These are phyloP conservation scores for Orthosia incerta DNA, from an alignment of 2,888 invertebrate species.

Conservation along the genomic window DNA sequence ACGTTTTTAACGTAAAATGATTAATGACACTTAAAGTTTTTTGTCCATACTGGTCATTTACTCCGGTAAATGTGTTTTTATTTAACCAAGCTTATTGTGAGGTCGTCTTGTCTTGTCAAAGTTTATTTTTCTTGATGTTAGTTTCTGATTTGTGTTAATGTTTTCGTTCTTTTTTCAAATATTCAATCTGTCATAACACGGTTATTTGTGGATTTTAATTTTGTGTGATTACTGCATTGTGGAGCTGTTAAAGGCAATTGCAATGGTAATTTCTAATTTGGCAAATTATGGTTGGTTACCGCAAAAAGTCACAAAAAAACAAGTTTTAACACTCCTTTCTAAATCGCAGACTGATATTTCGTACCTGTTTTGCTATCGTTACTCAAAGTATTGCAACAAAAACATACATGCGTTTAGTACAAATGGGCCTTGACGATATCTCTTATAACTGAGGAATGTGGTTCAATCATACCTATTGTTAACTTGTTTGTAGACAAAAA, in stretches of 20 bases:
- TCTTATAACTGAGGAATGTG: constrained; percentile 57
- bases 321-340: constrained; percentile 28
- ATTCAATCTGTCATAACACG: constrained; percentile 45
- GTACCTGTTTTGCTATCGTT: constrained; percentile 32
- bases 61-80: constrained; percentile 55
- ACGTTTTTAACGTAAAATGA: constrained; percentile 59
- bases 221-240: constrained; percentile 20
- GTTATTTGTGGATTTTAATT: constrained; percentile 31
- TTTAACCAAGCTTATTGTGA: constrained; percentile 45
- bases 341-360: background rate
- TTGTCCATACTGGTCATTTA: constrained; percentile 50
- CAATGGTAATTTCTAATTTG: constrained; percentile 23
- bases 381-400: constrained; percentile 54
- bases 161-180: constrained; percentile 25
- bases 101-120: constrained; percentile 41
- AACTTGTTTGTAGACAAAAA: constrained; percentile 18
- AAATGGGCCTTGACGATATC: constrained; percentile 51
- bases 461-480: constrained; percentile 57
- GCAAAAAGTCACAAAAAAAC: constrained; percentile 10
- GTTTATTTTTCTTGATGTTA: constrained; percentile 35
- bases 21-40: constrained; percentile 59
- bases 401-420: constrained; percentile 48
- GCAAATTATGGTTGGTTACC: constrained; percentile 37
- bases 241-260: constrained; percentile 2
- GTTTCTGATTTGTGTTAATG: constrained; percentile 33